Conservation (phyloP, 2,113 vertebrate genomes). For the Cyprinodon brontotheroides region DNA sequence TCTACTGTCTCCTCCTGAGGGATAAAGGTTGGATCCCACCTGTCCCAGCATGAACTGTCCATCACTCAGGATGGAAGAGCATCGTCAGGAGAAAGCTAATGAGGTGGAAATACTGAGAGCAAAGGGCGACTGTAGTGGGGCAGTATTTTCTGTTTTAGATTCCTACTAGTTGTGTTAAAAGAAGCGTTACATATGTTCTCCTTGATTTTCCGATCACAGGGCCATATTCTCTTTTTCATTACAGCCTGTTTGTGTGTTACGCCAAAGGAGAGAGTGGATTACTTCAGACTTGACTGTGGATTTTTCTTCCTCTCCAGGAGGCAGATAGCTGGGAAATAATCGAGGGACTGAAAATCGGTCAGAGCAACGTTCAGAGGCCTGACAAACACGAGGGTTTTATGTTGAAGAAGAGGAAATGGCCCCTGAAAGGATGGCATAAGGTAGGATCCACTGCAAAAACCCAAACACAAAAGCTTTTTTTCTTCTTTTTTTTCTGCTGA, state of each 20-base stretch:
- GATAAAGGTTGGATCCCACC: conserved; percentile 29
- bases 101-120: conserved; percentile 66
- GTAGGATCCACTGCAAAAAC: conserved; percentile 69
- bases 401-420: conserved; percentile 99
- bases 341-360: conserved; percentile 97
- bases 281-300: conserved; percentile 24
- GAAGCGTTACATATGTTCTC: conserved; percentile 16
- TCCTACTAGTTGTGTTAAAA: conserved; percentile 18
- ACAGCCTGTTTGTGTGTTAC: neutral
- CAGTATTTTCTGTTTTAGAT: conserved; percentile 43
- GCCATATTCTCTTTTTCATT: conserved; percentile 19
- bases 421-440: conserved; percentile 99
- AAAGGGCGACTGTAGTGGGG: conserved; percentile 41
- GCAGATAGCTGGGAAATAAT: conserved; percentile 98
- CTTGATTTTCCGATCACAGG: conserved; percentile 18
- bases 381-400: conserved; percentile 98
- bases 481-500: conserved; percentile 3
- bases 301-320: conserved; percentile 81
- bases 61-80: conserved; percentile 43
- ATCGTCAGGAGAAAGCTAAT: conserved; percentile 68
- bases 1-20: neutral
- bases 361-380: conserved; percentile 94
- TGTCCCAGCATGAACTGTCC: conserved; percentile 45
- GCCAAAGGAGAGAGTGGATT: conserved; percentile 16
- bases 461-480: conserved; percentile 11